Percentiles rank a stretch among this genome's conserved stretches.
phyloP scores from a whole-genome alignment of 1,140 invertebrate species.

The Saxidomus purpurata region DNA sequence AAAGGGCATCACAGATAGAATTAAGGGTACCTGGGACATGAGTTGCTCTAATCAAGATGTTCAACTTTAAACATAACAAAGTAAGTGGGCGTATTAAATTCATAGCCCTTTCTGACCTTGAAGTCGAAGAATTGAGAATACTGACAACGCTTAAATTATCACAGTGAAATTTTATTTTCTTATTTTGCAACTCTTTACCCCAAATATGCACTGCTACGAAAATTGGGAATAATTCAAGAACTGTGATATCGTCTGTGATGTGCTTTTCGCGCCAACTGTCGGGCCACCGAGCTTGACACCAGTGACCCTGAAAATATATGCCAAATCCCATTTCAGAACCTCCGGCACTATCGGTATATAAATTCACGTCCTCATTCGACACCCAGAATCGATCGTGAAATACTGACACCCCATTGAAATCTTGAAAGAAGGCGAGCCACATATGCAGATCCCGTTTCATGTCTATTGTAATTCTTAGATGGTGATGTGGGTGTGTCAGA shows the following conservation, averaged over 20 bases:
- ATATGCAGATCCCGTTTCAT: conserved; percentile 20
- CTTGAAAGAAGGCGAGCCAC: conserved; percentile 37
- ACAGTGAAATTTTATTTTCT: too few relatives aligned
- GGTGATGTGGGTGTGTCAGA: conserved; percentile 39
- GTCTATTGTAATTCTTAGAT: conserved; percentile 13
- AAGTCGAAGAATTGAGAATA: too few relatives aligned
- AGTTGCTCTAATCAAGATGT: conserved; percentile 53
- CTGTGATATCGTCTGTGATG: conserved; percentile 48
- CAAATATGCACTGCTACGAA: conserved; percentile 43
- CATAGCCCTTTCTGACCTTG: too few relatives aligned
- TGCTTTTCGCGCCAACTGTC: not conserved
- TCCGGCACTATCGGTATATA: conserved; percentile 52
- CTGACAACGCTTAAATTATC: too few relatives aligned
- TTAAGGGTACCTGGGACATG: conserved; percentile 50
- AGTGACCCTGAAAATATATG: too few relatives aligned
- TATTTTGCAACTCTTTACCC: conserved; percentile 27
- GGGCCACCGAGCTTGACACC: conserved; percentile 23
- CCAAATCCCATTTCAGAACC: conserved; percentile 30
- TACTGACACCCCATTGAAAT: conserved; percentile 53
- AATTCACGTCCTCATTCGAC: conserved; percentile 5
- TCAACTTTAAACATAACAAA: too few relatives aligned
- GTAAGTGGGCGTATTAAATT: too few relatives aligned
- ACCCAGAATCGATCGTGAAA: conserved; percentile 49
- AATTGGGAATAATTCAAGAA: too few relatives aligned
- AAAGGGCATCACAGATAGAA: conserved; percentile 58